Base-by-base conservation (phyloP, 2,888 invertebrate genomes). In the Epinotia brunnichana region DNA sequence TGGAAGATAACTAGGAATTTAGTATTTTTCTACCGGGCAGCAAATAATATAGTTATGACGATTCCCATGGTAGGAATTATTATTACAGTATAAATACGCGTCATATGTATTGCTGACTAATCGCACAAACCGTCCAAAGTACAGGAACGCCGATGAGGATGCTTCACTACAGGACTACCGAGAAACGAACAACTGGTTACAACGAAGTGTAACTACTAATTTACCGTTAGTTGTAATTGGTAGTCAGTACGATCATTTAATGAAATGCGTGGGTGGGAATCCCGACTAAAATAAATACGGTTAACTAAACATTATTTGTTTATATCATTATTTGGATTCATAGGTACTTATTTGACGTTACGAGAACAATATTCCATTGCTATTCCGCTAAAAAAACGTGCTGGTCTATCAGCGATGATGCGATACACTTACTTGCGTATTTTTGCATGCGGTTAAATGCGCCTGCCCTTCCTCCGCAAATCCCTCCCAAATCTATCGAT, bases 101-200 rank as follows among this genome's bases (percentile, higher is more conserved):
- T 62, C 62, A 62, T 48, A 44, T 10, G 44, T 44, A 48, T 41
- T 24, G 48, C 48, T 62, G 62, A 62, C 24, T 62, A 44, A 62
- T 24, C n/a, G 21, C 9, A n/a, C 13, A 15, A 61, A 48, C n/a
- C 24, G n/a, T 24, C 10, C n/a, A 62, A 44, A 62, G 24, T 48
- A 62, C 62, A 24, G 62, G 24, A 62, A 62, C 48, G 62, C 21
- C 10, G 62, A 29, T 44, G 61, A 44, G 44, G 21, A 62, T 62
- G 62, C 48, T 19, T 48, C 62, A 62, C 48, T n/a, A 15, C 41
- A 9, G 1, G 24, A n/a, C 21, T 62, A n/a, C 62, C 19, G 21
- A 48, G 62, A 48, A 61, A 24, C 48, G 3, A 48, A 35, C 17
- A 4, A 59, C 3, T 24, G 3, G n/a, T 3, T 57, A 15, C 4